Percentiles rank a stretch among this genome's conserved stretches.
These are phyloP conservation scores for Grammomys dolichurus DNA, from an alignment of 2,113 vertebrate species.

Conservation along the genomic window DNA sequence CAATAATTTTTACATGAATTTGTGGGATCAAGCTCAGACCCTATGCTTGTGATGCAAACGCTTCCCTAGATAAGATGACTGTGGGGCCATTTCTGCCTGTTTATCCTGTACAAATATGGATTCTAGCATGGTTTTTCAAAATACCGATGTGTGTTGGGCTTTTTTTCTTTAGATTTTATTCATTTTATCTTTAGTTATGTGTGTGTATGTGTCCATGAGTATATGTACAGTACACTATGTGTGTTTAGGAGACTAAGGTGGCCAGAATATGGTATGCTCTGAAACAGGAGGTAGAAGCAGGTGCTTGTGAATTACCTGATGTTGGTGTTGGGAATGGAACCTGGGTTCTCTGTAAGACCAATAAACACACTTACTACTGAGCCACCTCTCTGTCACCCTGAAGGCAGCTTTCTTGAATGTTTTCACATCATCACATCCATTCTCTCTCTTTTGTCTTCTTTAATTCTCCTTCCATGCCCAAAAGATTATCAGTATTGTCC, in stretches of 20 bases:
- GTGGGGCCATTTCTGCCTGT: neutral
- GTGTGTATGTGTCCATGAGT: neutral
- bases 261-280: too few species aligned
- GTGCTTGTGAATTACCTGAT: neutral
- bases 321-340: neutral
- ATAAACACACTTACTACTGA: neutral
- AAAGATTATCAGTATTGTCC: neutral
- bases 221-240: neutral
- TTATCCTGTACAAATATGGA: neutral
- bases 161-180: neutral
- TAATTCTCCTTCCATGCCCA: fast-evolving
- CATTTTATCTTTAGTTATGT: neutral
- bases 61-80: neutral
- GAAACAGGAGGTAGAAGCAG: neutral
- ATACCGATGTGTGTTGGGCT: neutral
- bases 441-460: neutral
- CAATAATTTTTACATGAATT: too few species aligned
- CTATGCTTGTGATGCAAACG: neutral
- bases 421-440: neutral
- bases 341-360: neutral
- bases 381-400: neutral
- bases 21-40: neutral
- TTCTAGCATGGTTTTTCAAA: neutral
- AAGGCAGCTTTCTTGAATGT: neutral
- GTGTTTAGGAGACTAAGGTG: neutral